Evolutionary conservation across 2,113 vertebrate genomes (phyloP), one percentile per base, ranked within the genome.

Genomic region (Phaethon lepturus): DNA sequence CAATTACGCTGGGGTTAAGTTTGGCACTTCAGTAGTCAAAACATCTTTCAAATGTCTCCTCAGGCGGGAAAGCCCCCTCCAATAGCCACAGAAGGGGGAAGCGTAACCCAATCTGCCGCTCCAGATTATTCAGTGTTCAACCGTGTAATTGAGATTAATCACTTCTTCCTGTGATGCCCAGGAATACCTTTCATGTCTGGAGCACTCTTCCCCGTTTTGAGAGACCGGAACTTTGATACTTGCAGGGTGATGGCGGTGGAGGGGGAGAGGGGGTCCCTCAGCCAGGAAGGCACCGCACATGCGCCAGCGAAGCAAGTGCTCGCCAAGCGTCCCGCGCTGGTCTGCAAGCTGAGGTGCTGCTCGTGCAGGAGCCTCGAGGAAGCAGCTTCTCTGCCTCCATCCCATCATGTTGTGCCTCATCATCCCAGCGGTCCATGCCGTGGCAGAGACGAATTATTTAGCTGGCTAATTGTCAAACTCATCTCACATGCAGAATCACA

Each of bases 1-100:
- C 86, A 91, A 84, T 96, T 96, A 96, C 79, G 53, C 33, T 6
- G 8, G 90, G 92, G 95, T 96, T 95, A 96, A 91, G 77, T 95
- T 92, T 90, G 95, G 91, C 92, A 95, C 96, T 96, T 96, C 90
- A 87, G 95, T 87, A 95, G 97, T 95, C 96, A 96, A 97, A 97
- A 97, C 92, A 94, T 91, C 93, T 91, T 84, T 64, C 73, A 89
- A 73, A 84, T 38, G 60, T 47, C 90, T 96, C 93, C 95, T 79
- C 64, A 17, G 91, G 91, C 86, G 83, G 81, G 81, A 93, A 87
- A 62, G 18, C 20, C 74, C 86, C n/a, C 59, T 92, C n/a, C 81
- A 13, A 77, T 45, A 88, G 89, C 74, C 96, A 74, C 63, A 67
- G 95, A 79, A 93, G 83, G 67, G 66, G 86, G 73, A 53, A 78